A percentile compares a stretch with the other conserved stretches of the same genome.
These are phyloP conservation scores for Geotrupes spiniger DNA, from an alignment of 2,888 invertebrate species.

Conservation along the genomic window DNA sequence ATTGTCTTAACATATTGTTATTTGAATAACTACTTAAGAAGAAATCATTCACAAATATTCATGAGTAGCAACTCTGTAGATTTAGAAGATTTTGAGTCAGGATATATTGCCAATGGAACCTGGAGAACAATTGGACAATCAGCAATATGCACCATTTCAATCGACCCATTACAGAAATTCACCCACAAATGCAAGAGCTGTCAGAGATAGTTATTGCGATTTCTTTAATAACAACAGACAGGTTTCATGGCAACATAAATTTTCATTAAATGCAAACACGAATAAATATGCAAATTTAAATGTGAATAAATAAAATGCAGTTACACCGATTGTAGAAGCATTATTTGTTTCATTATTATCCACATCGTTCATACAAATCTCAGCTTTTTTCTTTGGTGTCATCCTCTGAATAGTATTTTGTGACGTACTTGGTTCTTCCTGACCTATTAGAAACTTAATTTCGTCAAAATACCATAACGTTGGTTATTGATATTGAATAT, in stretches of 20 bases:
- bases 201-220: no score
- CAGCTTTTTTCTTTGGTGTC: background rate
- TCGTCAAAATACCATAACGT: constrained; percentile 17
- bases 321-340: no score
- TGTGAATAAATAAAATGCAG: no score
- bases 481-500: no score
- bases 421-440: no score
- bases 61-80: constrained; percentile 12
- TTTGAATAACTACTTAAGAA: constrained; percentile 15
- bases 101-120: constrained; percentile 13
- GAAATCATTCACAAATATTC: constrained; percentile 9
- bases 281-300: no score
- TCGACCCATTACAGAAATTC: constrained; percentile 8
- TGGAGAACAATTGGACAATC: constrained; percentile 15
- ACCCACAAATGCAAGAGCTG: background rate
- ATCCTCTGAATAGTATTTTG: constrained; percentile 5
- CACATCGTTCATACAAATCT: background rate
- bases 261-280: background rate
- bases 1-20: constrained; percentile 28
- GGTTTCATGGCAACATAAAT: constrained; percentile 6
- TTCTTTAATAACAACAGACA: constrained; percentile 3
- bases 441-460: no score
- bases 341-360: constrained; percentile 1
- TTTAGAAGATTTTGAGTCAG: constrained; percentile 15
- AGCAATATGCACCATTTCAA: constrained; percentile 12